Percentiles rank a stretch among this genome's conserved stretches.
Conservation (phyloP, 2,113 vertebrate species). For the Sisor rabdophorus region DNA sequence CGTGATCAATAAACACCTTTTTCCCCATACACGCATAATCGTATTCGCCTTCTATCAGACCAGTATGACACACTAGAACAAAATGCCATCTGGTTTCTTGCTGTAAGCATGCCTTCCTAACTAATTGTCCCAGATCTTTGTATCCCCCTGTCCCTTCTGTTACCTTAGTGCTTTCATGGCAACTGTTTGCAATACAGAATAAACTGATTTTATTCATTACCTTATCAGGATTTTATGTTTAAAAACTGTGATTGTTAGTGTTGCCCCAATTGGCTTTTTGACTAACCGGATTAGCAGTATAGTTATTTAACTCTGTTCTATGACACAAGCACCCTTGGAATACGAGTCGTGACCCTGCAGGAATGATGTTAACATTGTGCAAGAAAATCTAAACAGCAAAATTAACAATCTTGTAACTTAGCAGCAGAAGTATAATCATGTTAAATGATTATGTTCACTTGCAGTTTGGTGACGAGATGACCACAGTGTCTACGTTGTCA, state of each 20-base stretch:
- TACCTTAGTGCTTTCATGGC: background rate
- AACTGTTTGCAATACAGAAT: background rate
- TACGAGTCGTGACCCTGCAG: slow-evolving; percentile 10
- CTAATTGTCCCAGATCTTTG: slow-evolving; percentile 62
- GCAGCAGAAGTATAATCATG: slow-evolving; percentile 37
- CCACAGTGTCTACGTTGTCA: background rate
- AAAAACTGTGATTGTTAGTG: background rate
- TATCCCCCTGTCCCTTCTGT: background rate
- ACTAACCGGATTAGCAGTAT: background rate
- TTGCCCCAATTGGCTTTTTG: background rate
- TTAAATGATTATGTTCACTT: slow-evolving; percentile 17
- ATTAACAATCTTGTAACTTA: slow-evolving; percentile 23
- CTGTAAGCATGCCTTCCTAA: slow-evolving; percentile 60
- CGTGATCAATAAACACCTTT: slow-evolving; percentile 60
- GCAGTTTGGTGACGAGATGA: background rate
- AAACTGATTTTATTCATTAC: background rate
- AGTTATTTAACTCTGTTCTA: background rate
- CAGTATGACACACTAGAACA: slow-evolving; percentile 71
- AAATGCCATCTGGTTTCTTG: slow-evolving; percentile 71
- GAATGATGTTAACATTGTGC: slow-evolving; percentile 3
- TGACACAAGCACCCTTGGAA: background rate
- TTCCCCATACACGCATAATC: slow-evolving; percentile 46
- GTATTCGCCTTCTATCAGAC: slow-evolving; percentile 56
- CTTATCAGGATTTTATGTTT: background rate
- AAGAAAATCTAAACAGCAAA: too few relatives aligned